These are phyloP conservation scores for Spicauda simplicius DNA, from an alignment of 2,888 invertebrate genomes.

Conservation along the genomic window DNA sequence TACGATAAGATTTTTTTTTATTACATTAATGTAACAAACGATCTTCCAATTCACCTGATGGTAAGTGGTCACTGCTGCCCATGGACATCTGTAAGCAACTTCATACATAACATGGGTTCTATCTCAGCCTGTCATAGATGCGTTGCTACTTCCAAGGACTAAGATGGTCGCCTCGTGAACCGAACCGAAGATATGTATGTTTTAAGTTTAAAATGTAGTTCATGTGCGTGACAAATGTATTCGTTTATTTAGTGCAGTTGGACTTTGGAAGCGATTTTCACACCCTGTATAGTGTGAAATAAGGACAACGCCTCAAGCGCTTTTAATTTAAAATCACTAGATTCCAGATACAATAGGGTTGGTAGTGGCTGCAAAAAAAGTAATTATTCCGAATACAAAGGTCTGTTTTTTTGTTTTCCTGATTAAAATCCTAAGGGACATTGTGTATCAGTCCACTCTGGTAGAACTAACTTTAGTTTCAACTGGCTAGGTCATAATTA, in stretches of 20 bases:
- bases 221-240: too few relatives aligned
- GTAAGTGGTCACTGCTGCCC: too few relatives aligned
- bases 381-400: slow-evolving; percentile 44
- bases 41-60: too few relatives aligned
- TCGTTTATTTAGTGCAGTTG: background rate
- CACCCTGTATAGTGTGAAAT: slow-evolving; percentile 48
- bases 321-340: slow-evolving; percentile 77
- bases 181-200: too few relatives aligned
- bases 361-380: slow-evolving; percentile 63
- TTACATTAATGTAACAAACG: too few relatives aligned
- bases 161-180: too few relatives aligned
- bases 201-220: too few relatives aligned
- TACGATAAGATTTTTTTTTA: too few relatives aligned
- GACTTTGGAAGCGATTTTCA: background rate
- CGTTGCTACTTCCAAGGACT: too few relatives aligned
- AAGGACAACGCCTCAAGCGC: slow-evolving; percentile 66
- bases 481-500: background rate
- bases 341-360: slow-evolving; percentile 53
- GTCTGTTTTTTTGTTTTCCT: slow-evolving; percentile 30
- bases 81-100: too few relatives aligned
- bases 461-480: slow-evolving; percentile 6
- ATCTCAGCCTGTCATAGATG: too few relatives aligned
- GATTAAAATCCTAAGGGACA: slow-evolving; percentile 36
- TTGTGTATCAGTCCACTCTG: slow-evolving; percentile 12
- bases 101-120: too few relatives aligned